A percentile compares a stretch with the other conserved stretches of the same genome.
Evolutionary conservation across 2,797 vertebrate genomes (phyloP).

Genomic region (Schizopygopsis malacanthus): DNA sequence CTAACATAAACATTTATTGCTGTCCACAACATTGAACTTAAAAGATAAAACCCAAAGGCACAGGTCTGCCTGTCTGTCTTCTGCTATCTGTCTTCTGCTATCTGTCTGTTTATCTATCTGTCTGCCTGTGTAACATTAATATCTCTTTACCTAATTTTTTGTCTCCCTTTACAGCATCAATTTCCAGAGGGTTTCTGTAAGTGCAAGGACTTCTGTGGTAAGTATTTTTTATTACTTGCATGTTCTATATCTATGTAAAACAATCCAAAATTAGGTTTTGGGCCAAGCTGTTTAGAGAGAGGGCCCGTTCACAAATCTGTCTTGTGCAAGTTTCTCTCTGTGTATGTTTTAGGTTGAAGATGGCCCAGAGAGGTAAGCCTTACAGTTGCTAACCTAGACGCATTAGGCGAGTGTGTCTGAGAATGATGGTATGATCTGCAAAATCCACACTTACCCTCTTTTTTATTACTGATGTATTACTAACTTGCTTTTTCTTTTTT

Average conservation of each 20-base stretch:
- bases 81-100: too few relatives aligned
- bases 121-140: neutral
- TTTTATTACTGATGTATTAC: constrained; percentile 4
- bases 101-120: too few relatives aligned
- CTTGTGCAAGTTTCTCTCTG: neutral
- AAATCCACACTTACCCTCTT: neutral
- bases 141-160: neutral
- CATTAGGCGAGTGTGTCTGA: neutral
- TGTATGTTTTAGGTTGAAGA: constrained; percentile 8
- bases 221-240: neutral
- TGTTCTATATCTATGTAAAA: neutral
- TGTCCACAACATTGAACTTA: neutral
- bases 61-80: neutral
- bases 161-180: neutral
- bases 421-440: neutral
- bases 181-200: neutral
- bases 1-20: too few relatives aligned
- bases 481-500: neutral
- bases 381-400: neutral
- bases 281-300: neutral
- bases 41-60: neutral
- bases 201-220: constrained; percentile 1
- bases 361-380: constrained; percentile 10
- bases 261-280: neutral
- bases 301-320: neutral